Base-by-base conservation (phyloP, 2,797 vertebrate species). In the Lepilemur septentrionalis region DNA sequence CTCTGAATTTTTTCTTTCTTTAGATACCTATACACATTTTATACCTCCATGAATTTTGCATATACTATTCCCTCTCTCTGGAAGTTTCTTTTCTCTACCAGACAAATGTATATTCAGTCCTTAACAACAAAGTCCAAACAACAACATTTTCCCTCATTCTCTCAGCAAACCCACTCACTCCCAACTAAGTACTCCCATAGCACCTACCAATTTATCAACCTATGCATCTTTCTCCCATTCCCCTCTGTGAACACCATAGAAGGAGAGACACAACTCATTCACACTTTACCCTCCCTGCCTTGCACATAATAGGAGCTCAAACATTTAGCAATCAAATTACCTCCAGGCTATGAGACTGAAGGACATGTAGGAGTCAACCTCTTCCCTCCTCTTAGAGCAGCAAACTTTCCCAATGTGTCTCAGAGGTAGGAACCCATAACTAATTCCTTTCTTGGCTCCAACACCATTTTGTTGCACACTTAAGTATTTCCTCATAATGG, bases 401-500 rank as follows among this genome's bases (percentile, higher is more conserved):
- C 61, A 91, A 91, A 75, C 61, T 87, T 95, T 93, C 69, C 52
- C n/a, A 94, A 8, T 50, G 55, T 76, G 52, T 95, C 87, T 97
- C 75, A 59, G 35, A 84, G 84, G 61, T 80, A 70, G 83, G 89
- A 91, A 93, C 69, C 30, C 25, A 4, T 52, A 85, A 91, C 80
- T 65, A 84, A 72, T 94, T 94, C 92, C 94, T 41, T 48, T 96
- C 97, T 97, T 97, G 97, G 94, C 89, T 97, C 79, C 23, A 8
- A 96, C 67, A 97, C 93, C 48, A 3, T 89, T 97, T 61, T 94
- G 85, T 86, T 87, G 87, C 85, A 96, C 13, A 70, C 91, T 35
- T 96, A 70, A 97, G 70, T 93, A 92, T 98, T 97, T 98, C 98
- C 96, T 94, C 96, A 75, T 97, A 98, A 98, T 72, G 95, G 94